Base-by-base conservation (phyloP, 2,888 invertebrate genomes). In the Idaea biselata region DNA sequence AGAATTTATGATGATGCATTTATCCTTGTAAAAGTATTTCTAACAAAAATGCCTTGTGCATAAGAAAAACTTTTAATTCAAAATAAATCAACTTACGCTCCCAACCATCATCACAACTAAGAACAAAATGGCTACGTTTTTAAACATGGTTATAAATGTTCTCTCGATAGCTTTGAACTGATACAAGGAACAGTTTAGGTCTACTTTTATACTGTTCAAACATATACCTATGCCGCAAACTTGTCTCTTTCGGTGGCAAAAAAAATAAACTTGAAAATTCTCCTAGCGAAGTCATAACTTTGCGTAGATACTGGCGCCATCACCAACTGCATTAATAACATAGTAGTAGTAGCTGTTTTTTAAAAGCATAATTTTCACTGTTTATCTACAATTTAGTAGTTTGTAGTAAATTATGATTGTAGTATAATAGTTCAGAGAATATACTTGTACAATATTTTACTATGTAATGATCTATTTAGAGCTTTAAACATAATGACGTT, bases 61-160 rank as follows among this genome's bases (percentile, higher is more conserved):
- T n/a, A n/a, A n/a, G n/a, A n/a, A n/a, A 59, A 5, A 16, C 17
- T 53, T 2, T 6, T 18, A 4, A 18, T 14, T n/a, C n/a, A 53
- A 16, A 44, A 17, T 54, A 17, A 18, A 16, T 14, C 1, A 63
- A 75, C 81, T 78, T 67, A 80, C 82, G 33, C 62, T 62, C 14
- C 71, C 76, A 64, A 78, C 62, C 72, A 82, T 64, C 72, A 76
- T 69, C n/a, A 70, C 72, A 18, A 74, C 70, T 25, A 80, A 63
- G 31, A 73, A 64, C 0, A 80, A 1, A 16, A 74, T 53, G 6
- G 75, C 60, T 3, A 77, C 16, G 25, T 71, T 67, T 18, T 73
- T 76, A 6, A 71, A 72, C 80, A 81, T 81, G 44, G 14, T 44
- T 1, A 2, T 14, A 25, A 25, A 14, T 0, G 14, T 44, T 44